Evolutionary conservation across 2,113 vertebrate genomes (phyloP).

Genomic region (Castor canadensis): DNA sequence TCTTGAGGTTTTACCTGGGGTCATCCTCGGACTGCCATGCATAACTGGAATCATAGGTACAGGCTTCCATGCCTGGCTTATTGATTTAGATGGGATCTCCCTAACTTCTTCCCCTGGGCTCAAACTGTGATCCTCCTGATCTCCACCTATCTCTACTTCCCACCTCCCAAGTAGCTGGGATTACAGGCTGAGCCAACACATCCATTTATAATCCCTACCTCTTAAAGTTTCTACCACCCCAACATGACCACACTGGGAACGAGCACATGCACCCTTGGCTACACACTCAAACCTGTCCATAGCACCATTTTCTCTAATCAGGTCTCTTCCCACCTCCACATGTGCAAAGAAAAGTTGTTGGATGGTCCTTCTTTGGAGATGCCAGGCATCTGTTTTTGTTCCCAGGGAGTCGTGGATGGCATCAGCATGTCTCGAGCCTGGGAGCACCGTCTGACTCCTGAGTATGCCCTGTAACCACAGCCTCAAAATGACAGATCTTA

Average conservation of each 20-base stretch:
- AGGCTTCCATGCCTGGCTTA: too few species aligned
- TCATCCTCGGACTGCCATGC: too few species aligned
- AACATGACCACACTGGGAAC: background rate
- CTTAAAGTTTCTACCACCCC: background rate
- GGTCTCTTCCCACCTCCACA: background rate
- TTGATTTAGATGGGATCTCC: too few species aligned
- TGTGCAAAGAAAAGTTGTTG: background rate
- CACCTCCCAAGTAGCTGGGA: too few species aligned
- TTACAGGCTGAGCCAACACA: too few species aligned
- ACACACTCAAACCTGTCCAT: background rate
- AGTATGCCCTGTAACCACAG: too few species aligned
- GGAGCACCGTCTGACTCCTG: background rate
- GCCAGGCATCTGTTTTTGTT: background rate
- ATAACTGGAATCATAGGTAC: too few species aligned
- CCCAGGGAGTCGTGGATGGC: fast-evolving
- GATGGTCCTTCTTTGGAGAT: background rate
- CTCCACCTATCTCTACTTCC: too few species aligned
- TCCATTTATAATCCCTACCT: too few species aligned
- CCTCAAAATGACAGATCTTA: background rate
- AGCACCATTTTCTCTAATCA: background rate
- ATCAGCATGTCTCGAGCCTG: background rate
- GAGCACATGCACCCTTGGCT: background rate
- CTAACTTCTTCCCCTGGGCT: too few species aligned
- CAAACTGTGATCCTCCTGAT: too few species aligned
- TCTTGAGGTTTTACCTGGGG: too few species aligned